Evolutionary conservation across 2,888 invertebrate genomes (phyloP).

Genomic region (Yponomeuta sedellus): DNA sequence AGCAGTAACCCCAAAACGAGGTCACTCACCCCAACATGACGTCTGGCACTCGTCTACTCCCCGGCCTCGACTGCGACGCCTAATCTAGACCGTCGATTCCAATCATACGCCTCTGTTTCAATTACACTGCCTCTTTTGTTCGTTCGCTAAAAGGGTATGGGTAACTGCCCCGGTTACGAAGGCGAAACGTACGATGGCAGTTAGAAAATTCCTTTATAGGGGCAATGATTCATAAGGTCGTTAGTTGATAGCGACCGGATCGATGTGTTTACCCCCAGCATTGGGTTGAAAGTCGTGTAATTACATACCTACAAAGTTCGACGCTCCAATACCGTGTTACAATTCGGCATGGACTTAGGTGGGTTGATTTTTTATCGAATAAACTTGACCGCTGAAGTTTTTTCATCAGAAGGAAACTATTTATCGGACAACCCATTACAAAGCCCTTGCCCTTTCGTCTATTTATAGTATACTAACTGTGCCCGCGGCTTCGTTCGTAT

Average conservation of each 20-base stretch:
- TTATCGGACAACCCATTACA: background rate
- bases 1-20: slow-evolving; percentile 44
- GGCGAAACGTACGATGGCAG: slow-evolving; percentile 35
- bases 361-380: background rate
- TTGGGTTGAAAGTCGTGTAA: slow-evolving; percentile 12
- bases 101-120: slow-evolving; percentile 25
- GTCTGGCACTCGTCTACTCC: slow-evolving; percentile 58
- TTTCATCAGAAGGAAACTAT: background rate
- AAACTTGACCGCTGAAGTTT: slow-evolving; percentile 1
- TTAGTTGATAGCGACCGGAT: slow-evolving; percentile 6
- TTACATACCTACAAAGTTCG: slow-evolving; percentile 8
- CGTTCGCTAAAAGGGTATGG: slow-evolving; percentile 23
- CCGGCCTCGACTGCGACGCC: slow-evolving; percentile 32
- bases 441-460: too few relatives aligned
- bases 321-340: background rate
- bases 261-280: slow-evolving; percentile 11
- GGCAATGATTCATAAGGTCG: background rate
- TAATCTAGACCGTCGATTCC: slow-evolving; percentile 23
- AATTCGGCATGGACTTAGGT: background rate
- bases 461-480: too few relatives aligned
- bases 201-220: background rate
- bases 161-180: slow-evolving; percentile 21
- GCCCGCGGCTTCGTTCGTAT: too few relatives aligned
- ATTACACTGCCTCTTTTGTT: slow-evolving; percentile 40
- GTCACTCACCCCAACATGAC: slow-evolving; percentile 43